A percentile compares a stretch with the other conserved stretches of the same genome.
phyloP scores from a whole-genome alignment of 2,113 vertebrate species.

The Probosciger aterrimus region DNA sequence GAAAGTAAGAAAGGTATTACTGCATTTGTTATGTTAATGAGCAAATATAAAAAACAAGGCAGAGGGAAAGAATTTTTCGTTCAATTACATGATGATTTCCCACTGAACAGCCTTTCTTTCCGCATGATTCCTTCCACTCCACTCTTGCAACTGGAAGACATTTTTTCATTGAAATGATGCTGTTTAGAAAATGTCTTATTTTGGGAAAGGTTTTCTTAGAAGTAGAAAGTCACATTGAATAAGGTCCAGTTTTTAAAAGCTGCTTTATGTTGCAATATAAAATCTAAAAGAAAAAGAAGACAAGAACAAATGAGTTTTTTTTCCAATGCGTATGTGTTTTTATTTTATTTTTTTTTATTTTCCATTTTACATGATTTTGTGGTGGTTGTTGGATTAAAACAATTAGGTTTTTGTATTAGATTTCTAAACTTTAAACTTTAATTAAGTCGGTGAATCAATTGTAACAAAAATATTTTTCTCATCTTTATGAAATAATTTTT shows the following conservation, averaged over 20 bases:
- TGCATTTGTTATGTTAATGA: background rate
- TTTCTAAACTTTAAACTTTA: background rate
- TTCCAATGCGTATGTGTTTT: background rate
- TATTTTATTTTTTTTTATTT: background rate
- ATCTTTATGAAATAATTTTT: background rate
- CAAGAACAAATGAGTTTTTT: background rate
- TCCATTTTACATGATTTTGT: background rate
- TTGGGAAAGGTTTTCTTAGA: background rate
- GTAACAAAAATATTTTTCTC: fast-evolving
- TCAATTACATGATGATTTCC: background rate
- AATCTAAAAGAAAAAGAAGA: background rate
- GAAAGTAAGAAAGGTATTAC: background rate
- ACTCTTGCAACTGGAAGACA: background rate
- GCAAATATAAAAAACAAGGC: background rate
- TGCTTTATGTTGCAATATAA: background rate
- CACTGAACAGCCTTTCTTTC: background rate
- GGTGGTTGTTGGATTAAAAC: background rate
- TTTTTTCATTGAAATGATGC: background rate
- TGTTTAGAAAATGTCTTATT: background rate
- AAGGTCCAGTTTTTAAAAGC: background rate
- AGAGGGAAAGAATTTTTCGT: background rate
- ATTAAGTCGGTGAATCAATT: background rate
- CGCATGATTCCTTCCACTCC: background rate
- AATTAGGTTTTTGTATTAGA: background rate
- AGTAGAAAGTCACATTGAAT: background rate